phyloP scores from a whole-genome alignment of 64 coral and sea anemone genomes.

The Acropora yongei region DNA sequence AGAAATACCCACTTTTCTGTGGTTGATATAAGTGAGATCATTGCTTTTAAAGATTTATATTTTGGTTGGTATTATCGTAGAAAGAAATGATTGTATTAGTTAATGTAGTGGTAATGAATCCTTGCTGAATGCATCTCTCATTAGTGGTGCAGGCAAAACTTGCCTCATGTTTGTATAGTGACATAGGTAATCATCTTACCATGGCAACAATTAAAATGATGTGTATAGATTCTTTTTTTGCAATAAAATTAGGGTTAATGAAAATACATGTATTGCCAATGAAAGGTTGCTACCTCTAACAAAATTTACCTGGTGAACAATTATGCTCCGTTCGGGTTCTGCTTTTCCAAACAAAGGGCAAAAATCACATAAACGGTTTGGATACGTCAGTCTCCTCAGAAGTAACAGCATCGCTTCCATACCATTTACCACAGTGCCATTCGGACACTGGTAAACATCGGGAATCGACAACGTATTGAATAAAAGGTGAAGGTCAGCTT shows the following conservation, averaged over 20 bases:
- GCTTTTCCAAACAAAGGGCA: conserved; percentile 57
- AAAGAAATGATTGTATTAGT: too few species aligned
- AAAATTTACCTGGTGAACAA: conserved; percentile 53
- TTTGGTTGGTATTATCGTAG: too few species aligned
- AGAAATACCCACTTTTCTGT: too few species aligned
- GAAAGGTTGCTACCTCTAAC: neutral
- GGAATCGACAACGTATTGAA: conserved; percentile 41
- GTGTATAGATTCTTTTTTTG: neutral
- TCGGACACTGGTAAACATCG: conserved; percentile 48
- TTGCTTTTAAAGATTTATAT: too few species aligned
- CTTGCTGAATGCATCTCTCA: too few species aligned
- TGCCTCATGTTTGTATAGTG: too few species aligned
- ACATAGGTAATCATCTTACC: too few species aligned
- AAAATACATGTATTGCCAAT: neutral
- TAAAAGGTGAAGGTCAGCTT: conserved; percentile 40
- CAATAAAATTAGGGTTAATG: neutral
- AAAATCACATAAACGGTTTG: conserved; percentile 57
- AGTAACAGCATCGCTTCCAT: conserved; percentile 49
- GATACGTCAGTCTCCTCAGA: conserved; percentile 42
- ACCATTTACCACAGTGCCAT: conserved; percentile 56
- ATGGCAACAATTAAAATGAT: too few species aligned
- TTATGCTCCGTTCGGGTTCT: conserved; percentile 65
- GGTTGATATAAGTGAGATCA: too few species aligned
- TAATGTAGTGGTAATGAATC: too few species aligned
- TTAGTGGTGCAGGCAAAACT: too few species aligned